Base-by-base conservation (phyloP, 2,113 vertebrate genomes). In the Pleuronectes platessa region DNA sequence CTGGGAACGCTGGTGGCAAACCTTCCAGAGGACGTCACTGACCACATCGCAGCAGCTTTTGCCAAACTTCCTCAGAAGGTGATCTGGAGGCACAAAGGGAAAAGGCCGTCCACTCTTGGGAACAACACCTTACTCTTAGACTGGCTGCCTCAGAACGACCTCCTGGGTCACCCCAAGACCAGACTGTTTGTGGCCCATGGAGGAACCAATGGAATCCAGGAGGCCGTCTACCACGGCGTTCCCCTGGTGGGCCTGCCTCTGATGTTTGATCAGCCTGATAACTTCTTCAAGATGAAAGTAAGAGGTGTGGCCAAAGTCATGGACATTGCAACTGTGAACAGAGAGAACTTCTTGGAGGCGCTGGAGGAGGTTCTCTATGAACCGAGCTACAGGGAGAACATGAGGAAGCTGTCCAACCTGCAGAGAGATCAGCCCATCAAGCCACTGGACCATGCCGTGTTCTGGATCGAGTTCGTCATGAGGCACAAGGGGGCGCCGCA, bases 381-480 rank as follows among this genome's bases (percentile, higher is more conserved):
- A 24, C 61, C 61, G 1, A 63, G 61, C 61, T 63, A 63, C 61
- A 45, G 35, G 37, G 61, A 63, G n/a, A 63, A 63, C 11, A 63
- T 63, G 61, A 63, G 42, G 37, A 63, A 15, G 61, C 10, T 63
- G 61, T 63, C 61, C 37, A 23, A 45, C 37, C 61, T 63, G 61
- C 61, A 63, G 2, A 21, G 61, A 2, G 61, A 63, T 24, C 40
- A 63, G n/a, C 61, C 61, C 61, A 45, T 63, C 8, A 24, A 23
- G 24, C 61, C 61, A 17, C 37, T 63, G 37, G 61, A 63, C 61
- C 61, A 24, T 6, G 61, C 61, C 12, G 2, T 45, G 0, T 63
- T 63, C 61, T 63, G 61, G 61, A 63, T 63, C 13, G 61, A 63
- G 61, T 63, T 45, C 5, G 61, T 63, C 61, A 63, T 63, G 61